phyloP scores from a whole-genome alignment of 2,113 vertebrate genomes.

The Aramus guarauna region DNA sequence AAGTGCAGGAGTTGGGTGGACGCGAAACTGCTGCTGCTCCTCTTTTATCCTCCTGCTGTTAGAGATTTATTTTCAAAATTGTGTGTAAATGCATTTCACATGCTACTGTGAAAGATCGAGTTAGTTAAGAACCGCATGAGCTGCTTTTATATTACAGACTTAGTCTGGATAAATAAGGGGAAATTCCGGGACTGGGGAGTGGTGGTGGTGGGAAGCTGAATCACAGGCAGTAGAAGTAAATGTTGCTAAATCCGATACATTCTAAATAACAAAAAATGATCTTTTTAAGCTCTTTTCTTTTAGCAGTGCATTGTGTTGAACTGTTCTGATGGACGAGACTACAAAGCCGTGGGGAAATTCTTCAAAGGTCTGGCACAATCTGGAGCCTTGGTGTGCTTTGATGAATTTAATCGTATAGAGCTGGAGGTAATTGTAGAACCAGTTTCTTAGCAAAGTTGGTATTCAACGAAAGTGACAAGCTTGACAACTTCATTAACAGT shows the following conservation, averaged over 20 bases:
- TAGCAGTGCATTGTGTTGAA: conserved; percentile 24
- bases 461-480: conserved; percentile 71
- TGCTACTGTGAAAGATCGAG: neutral
- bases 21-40: neutral
- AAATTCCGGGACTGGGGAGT: neutral
- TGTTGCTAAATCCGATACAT: neutral
- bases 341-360: conserved; percentile 73
- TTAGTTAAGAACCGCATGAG: neutral
- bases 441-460: conserved; percentile 72
- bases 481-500: conserved; percentile 77
- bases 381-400: conserved; percentile 71
- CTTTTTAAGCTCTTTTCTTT: conserved; percentile 40
- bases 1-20: neutral
- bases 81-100: neutral
- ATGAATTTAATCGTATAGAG: conserved; percentile 75
- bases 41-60: neutral
- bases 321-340: conserved; percentile 52
- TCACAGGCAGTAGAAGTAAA: neutral
- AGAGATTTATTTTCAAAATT: neutral
- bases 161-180: neutral
- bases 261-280: neutral
- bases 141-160: neutral
- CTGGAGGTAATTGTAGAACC: conserved; percentile 73
- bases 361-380: conserved; percentile 69
- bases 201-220: neutral